These are phyloP conservation scores for Yponomeuta sedellus DNA, from an alignment of 2,888 invertebrate species.

Conservation along the genomic window DNA sequence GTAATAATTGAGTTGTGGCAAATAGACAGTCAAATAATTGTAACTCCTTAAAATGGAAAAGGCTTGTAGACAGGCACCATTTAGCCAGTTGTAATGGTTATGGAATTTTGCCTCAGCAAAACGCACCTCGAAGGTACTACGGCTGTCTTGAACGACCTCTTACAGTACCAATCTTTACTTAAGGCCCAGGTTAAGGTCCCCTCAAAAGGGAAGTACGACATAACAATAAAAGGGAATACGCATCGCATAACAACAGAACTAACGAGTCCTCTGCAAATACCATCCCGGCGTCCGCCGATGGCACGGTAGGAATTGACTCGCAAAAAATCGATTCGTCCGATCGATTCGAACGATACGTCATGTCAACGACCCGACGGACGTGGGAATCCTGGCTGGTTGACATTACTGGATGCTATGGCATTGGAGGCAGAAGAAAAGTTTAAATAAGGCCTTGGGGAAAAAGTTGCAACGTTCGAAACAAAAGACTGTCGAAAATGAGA, in stretches of 20 bases:
- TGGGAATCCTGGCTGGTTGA: conserved; percentile 58
- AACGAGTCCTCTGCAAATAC: conserved; percentile 6
- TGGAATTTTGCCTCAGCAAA: too few species aligned
- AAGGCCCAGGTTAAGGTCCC: not conserved
- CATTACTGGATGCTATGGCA: conserved; percentile 30
- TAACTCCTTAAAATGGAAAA: too few species aligned
- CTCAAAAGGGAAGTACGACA: not conserved
- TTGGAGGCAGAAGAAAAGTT: not conserved
- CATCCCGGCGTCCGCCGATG: conserved; percentile 34
- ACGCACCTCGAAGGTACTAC: too few species aligned
- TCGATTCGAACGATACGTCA: conserved; percentile 36
- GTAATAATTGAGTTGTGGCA: too few species aligned
- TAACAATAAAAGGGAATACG: not conserved
- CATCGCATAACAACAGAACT: not conserved
- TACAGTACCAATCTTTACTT: too few species aligned
- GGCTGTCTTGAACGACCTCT: too few species aligned
- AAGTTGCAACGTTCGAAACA: not conserved
- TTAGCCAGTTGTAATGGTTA: too few species aligned
- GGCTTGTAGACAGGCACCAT: too few species aligned
- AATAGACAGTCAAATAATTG: too few species aligned
- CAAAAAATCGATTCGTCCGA: conserved; percentile 46
- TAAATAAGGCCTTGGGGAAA: not conserved
- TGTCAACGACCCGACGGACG: conserved; percentile 63
- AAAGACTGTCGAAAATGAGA: not conserved
- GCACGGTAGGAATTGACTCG: conserved; percentile 48